Evolutionary conservation across 2,113 vertebrate genomes (phyloP), one percentile per base, ranked within the genome.

Genomic region (Fregata magnificens): DNA sequence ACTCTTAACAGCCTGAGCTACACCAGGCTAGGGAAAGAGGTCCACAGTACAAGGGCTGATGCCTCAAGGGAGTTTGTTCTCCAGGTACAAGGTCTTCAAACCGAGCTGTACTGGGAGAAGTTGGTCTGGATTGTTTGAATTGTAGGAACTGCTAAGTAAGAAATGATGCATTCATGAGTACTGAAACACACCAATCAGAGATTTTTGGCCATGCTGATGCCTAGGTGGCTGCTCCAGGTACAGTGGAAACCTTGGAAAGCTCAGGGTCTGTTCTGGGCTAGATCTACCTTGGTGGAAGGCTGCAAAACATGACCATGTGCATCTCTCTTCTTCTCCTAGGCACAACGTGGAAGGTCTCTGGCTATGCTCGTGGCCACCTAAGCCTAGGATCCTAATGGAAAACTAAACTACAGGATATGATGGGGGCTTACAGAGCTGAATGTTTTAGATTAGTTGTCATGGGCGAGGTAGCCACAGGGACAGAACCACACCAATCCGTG

Each of bases 51-150:
- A 71, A 81, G 50, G 12, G 7, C 44, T 88, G 40, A 45, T 86
- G 24, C 22, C 11, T 78, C 32, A 24, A 45, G n/a, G 18, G 47
- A 81, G 4, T 79, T 66, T 45, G 2, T 62, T 83, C 7, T 66
- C 32, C 34, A 4, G 2, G 3, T 80, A 15, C 11, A 49, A 58
- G 58, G 17, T 34, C 32, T 94, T 82, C 58, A 82, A 80, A 88
- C 59, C 1, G 11, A 77, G 6, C 5, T 3, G 3, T 22, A n/a
- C 31, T 45, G 10, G 1, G 3, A 66, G 21, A 63, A 19, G 7
- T 3, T 66, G 38, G 5, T 50, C 44, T 55, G 16, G 7, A 16
- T 50, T 82, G 28, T 67, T 69, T 71, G 13, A 80, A 36, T 32
- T 76, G 13, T 45, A 59, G 40, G 13, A 72, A 53, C 32, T 61